Evolutionary conservation across 23 tunicate genomes (phyloP).

Genomic region (Oikopleura albicans): DNA sequence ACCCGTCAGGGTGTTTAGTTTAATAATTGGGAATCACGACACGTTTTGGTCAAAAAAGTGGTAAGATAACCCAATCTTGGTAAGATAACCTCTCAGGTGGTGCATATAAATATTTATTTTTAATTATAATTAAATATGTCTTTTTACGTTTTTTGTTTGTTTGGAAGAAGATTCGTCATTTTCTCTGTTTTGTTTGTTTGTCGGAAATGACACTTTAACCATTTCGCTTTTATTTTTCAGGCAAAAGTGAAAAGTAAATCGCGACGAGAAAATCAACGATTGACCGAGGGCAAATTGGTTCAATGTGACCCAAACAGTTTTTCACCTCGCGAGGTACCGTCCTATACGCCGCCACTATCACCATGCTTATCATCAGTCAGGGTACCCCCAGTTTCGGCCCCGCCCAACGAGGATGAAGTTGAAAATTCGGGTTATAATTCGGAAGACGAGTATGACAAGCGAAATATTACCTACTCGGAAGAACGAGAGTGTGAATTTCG

Average conservation of each 20-base stretch:
- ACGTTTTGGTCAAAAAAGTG: too few relatives aligned
- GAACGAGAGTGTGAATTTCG: constrained; percentile 51
- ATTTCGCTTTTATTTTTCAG: too few relatives aligned
- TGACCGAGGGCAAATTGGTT: not conserved
- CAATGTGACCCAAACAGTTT: not conserved
- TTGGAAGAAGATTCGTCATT: too few relatives aligned
- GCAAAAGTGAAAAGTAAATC: not conserved
- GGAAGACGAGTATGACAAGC: not conserved
- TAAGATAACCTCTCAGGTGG: too few relatives aligned
- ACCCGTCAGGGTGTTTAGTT: too few relatives aligned
- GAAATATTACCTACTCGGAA: not conserved
- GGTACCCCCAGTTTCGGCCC: not conserved
- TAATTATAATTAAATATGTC: too few relatives aligned
- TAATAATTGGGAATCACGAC: too few relatives aligned
- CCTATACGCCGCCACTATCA: not conserved
- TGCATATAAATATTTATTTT: too few relatives aligned
- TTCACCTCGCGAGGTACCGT: not conserved
- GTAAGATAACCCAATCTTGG: too few relatives aligned
- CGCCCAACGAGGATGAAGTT: not conserved
- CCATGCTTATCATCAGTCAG: not conserved
- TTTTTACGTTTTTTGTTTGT: too few relatives aligned
- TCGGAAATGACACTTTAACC: too few relatives aligned
- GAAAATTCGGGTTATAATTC: not conserved
- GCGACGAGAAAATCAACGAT: not conserved
- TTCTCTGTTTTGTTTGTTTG: too few relatives aligned